A percentile compares a stretch with the other conserved stretches of the same genome.
Conservation (phyloP, 2,888 invertebrate species). For the Callyntrura guangdongensis region DNA sequence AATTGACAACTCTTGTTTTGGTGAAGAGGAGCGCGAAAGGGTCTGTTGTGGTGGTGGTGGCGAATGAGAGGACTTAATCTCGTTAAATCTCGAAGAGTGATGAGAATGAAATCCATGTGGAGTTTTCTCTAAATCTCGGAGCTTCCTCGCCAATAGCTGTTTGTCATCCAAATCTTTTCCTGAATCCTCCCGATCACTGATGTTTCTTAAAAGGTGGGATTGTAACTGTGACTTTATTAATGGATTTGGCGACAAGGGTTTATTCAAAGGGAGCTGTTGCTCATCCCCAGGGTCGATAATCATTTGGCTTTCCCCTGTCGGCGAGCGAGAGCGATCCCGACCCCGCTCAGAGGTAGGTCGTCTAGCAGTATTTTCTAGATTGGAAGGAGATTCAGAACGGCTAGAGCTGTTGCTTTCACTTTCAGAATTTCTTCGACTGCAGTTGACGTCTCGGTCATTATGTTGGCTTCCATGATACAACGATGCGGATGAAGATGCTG, state of each 20-base stretch:
- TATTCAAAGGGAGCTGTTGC: slow-evolving; percentile 7
- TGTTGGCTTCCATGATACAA: slow-evolving; percentile 19
- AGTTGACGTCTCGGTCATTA: background rate
- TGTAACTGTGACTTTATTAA: slow-evolving; percentile 70
- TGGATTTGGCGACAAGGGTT: slow-evolving; percentile 61
- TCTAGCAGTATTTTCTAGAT: slow-evolving; percentile 12
- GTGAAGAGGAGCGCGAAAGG: slow-evolving; percentile 35
- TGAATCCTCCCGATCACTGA: background rate
- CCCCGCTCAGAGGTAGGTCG: background rate
- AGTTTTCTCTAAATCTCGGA: slow-evolving; percentile 55
- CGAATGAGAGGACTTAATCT: slow-evolving; percentile 42
- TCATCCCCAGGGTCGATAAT: slow-evolving; percentile 73
- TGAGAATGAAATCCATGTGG: slow-evolving; percentile 51
- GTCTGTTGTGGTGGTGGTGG: background rate
- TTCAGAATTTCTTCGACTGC: slow-evolving; percentile 43
- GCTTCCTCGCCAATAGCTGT: slow-evolving; percentile 37
- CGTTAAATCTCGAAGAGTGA: slow-evolving; percentile 38
- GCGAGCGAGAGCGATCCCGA: slow-evolving; percentile 53
- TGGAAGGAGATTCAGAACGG: slow-evolving; percentile 31
- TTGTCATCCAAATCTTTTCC: slow-evolving; percentile 45
- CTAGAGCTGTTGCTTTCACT: slow-evolving; percentile 56
- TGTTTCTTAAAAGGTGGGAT: slow-evolving; percentile 35
- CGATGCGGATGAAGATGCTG: background rate
- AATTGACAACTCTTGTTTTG: slow-evolving; percentile 38
- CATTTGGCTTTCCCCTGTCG: slow-evolving; percentile 62